Base-by-base conservation (phyloP, 1,140 invertebrate genomes). In the Macrotrachela quadricornifera region DNA sequence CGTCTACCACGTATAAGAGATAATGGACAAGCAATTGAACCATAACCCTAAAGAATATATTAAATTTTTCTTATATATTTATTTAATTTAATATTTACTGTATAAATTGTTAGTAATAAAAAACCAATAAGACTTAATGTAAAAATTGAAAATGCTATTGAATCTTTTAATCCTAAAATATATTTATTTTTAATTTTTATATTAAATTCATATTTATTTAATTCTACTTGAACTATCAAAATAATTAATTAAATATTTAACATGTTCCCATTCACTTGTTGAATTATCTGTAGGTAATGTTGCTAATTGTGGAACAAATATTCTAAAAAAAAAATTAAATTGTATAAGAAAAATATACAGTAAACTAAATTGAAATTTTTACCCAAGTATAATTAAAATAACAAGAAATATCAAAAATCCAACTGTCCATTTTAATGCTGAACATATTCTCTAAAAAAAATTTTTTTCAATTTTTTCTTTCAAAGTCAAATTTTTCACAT, bases 111-210 rank as follows among this genome's bases (percentile, higher is more conserved):
- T 6, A 71, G 58, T 40, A 64, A 60, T 21, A 71, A 38, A 60
- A 71, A 64, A 10, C 71, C 71, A 58, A 71, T 50, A 1, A 69
- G 46, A 54, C 62, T 70, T n/a, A 73, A 57, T 16, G 66, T 54
- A 59, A 67, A 70, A 41, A 73, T 61, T 30, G 67, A 58, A 61
- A 73, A 70, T 14, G 69, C 67, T 15, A 72, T 30, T 13, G 68
- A 63, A 63, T 71, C 66, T 58, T 70, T 63, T 14, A 64, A 61
- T 50, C 60, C 67, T 71, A 50, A 45, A 61, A 61, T 38, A 10
- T 13, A 11, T 30, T n/a, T n/a, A n/a, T n/a, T 16, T n/a, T 30
- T 2, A 2, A 30, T 2, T 50, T 17, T 49, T 17, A 57, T 37
- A 11, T 11, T 8, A 49, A 30, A 57, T 8, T 11, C 50, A 38